Base-by-base conservation (phyloP, 2,888 invertebrate genomes). In the Andricus quercusramuli region DNA sequence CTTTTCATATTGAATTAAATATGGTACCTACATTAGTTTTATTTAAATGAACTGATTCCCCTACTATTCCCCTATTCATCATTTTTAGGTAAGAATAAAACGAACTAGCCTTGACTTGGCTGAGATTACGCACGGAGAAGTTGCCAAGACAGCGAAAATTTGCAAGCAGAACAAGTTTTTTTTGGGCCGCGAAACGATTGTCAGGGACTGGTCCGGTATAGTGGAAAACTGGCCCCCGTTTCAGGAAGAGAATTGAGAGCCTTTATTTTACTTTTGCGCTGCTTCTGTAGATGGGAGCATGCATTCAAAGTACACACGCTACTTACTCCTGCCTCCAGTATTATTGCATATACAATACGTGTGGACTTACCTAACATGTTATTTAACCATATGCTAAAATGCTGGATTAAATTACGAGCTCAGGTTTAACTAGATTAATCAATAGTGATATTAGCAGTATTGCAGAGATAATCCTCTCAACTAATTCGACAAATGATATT, bases 331-430 rank as follows among this genome's bases (percentile, higher is more conserved):
- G 17, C 2, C 25, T 20, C 29, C 17, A 65, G 32, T 66, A 41
- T 66, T 47, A 22, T 47, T 68, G 25, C 44, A 44, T 47, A 22
- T n/a, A 83, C 79, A 84, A 84, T 85, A 80, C 83, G 81, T 84
- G 82, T 86, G 83, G 80, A 78, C 83, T 87, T 88, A 86, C 84
- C 78, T 84, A 87, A 88, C 84, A 56, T 78, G 66, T 67, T 67
- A 67, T 41, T 67, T 68, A 68, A 47, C 25, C 22, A 44, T 47
- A 44, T 68, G 68, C 44, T 68, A 44, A 68, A 68, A 44, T 25
- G 41, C 11, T 22, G 44, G 68, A 68, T 68, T 25, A 17, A 44
- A 44, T 68, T 47, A 25, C 68, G 11, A 68, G 41, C 68, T 47
- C 68, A 41, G 9, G n/a, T n/a, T 67, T n/a, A 37, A 41, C 6